phyloP scores from a whole-genome alignment of 2,888 invertebrate genomes.

The Tetrapedia diversipes region DNA sequence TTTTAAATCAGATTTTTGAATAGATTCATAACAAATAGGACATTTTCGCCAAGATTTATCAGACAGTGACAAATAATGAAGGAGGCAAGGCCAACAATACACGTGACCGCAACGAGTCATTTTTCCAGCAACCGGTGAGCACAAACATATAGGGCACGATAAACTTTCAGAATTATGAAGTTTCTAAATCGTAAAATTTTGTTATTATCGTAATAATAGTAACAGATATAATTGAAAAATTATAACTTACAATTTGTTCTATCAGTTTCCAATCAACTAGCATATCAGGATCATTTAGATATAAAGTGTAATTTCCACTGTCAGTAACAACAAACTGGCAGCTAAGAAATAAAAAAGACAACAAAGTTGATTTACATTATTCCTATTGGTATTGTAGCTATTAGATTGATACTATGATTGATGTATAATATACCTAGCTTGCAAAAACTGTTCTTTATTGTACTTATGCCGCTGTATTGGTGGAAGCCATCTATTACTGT shows the following conservation, averaged over 20 bases:
- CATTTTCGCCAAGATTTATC: constrained; percentile 93
- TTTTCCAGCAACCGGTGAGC: constrained; percentile 93
- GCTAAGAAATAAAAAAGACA: constrained; percentile 82
- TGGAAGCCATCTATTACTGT: constrained; percentile 81
- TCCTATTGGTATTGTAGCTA: background rate
- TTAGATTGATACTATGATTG: background rate
- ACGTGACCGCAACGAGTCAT: constrained; percentile 97
- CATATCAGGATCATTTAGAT: constrained; percentile 92
- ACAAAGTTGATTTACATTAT: background rate
- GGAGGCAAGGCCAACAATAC: constrained; percentile 97
- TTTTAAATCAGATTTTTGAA: constrained; percentile 92
- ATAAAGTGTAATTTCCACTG: constrained; percentile 90
- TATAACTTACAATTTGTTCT: constrained; percentile 92
- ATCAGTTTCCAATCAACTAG: constrained; percentile 96
- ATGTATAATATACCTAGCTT: constrained; percentile 89
- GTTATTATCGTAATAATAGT: background rate
- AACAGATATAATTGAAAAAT: constrained; percentile 7
- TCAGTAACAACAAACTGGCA: constrained; percentile 97
- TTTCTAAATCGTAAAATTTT: constrained; percentile 82
- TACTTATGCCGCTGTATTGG: constrained; percentile 87
- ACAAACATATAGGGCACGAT: constrained; percentile 96
- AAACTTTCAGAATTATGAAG: constrained; percentile 87
- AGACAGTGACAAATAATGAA: constrained; percentile 94
- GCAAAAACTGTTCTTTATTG: constrained; percentile 96
- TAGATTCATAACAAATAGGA: constrained; percentile 95